Percentiles rank a stretch among this genome's conserved stretches.
Evolutionary conservation across 2,888 invertebrate species (phyloP).

Genomic region (Oegoconia quadripuncta): DNA sequence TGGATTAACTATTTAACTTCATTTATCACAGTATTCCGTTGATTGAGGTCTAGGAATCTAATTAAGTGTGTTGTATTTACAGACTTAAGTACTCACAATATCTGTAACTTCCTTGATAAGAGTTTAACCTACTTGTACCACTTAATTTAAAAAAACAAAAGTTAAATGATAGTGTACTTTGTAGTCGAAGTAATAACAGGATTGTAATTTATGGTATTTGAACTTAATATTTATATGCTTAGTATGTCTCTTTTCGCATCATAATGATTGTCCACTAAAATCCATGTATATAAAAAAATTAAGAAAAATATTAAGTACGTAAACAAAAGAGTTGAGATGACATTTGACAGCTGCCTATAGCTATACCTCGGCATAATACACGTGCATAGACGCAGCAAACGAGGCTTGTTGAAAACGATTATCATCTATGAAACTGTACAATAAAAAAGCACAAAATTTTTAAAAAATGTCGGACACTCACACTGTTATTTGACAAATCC

Average conservation of each 20-base stretch:
- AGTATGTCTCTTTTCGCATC: neutral
- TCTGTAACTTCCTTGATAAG: no score
- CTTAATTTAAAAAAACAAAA: no score
- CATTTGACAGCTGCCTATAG: constrained; percentile 63
- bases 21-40: no score
- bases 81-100: no score
- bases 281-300: constrained; percentile 21
- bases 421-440: constrained; percentile 52
- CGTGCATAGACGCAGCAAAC: constrained; percentile 53
- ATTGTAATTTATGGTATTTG: no score
- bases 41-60: no score
- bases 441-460: constrained; percentile 29
- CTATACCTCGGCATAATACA: constrained; percentile 43
- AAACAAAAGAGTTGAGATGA: constrained; percentile 44
- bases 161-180: no score
- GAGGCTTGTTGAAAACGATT: constrained; percentile 39
- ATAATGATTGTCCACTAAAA: neutral
- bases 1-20: no score
- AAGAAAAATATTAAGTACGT: constrained; percentile 6
- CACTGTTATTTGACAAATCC: constrained; percentile 72
- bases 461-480: constrained; percentile 46
- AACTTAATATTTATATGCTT: no score
- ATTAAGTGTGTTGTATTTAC: no score
- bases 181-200: no score
- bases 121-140: no score